Conservation (phyloP, 2,113 vertebrate genomes). For the Alethe diademata region DNA sequence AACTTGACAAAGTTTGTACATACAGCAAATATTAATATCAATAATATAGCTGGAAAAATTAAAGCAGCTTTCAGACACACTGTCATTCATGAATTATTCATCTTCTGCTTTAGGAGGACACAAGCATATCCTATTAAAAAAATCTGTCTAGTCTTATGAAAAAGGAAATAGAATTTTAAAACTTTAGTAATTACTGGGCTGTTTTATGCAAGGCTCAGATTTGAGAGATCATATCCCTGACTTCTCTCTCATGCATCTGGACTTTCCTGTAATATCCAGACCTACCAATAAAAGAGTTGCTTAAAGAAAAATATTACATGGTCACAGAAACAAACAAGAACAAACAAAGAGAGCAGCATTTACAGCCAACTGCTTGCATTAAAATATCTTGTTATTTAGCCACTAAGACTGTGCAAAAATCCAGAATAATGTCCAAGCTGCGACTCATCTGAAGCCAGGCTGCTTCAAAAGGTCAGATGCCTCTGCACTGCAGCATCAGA, state of each 20-base stretch:
- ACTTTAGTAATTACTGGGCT: neutral
- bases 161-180: neutral
- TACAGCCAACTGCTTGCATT: neutral
- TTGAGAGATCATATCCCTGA: neutral
- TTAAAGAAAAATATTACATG: neutral
- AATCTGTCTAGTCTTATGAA: neutral
- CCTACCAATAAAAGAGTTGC: neutral
- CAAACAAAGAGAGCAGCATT: neutral
- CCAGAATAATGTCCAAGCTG: neutral
- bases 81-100: neutral
- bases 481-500: neutral
- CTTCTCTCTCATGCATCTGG: neutral
- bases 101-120: neutral
- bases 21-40: neutral
- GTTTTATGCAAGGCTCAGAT: neutral
- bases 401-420: neutral
- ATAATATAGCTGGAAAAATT: neutral
- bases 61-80: neutral
- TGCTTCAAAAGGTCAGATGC: neutral
- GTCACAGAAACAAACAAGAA: neutral
- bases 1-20: neutral
- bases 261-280: neutral
- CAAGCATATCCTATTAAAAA: neutral
- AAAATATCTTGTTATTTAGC: neutral
- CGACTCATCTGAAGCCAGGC: neutral